Evolutionary conservation across 2,888 invertebrate genomes (phyloP).

Genomic region (Brachyptera putata): DNA sequence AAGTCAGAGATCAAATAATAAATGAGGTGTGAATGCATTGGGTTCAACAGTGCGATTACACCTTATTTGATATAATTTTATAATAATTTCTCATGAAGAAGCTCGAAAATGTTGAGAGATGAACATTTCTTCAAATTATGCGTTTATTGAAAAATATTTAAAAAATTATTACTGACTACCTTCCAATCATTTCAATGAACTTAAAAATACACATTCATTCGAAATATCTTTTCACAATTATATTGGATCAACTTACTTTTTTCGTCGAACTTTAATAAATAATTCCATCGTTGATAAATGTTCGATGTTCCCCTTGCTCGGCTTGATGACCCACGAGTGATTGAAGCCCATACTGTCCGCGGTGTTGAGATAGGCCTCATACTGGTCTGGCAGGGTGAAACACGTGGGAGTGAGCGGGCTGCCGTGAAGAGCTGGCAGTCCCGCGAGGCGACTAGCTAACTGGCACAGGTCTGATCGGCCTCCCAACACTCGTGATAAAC

Average conservation of each 20-base stretch:
- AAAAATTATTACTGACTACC: no score
- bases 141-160: no score
- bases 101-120: no score
- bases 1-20: no score
- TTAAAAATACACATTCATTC: no score
- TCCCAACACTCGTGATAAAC: slow-evolving; percentile 36
- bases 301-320: slow-evolving; percentile 11
- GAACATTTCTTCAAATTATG: no score
- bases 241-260: slow-evolving; percentile 31
- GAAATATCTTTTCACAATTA: no score
- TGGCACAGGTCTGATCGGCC: slow-evolving; percentile 36
- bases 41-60: no score
- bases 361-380: slow-evolving; percentile 38
- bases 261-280: slow-evolving; percentile 27
- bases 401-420: slow-evolving; percentile 34
- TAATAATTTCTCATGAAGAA: no score
- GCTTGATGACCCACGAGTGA: slow-evolving; percentile 29
- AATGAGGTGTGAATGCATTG: no score
- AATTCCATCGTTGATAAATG: slow-evolving; percentile 29
- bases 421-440: not conserved
- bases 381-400: slow-evolving; percentile 39
- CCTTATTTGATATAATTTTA: no score
- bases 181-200: no score
- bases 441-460: slow-evolving; percentile 28
- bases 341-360: slow-evolving; percentile 35